Evolutionary conservation across 2,797 vertebrate species (phyloP).

Genomic region (Pterois miles): DNA sequence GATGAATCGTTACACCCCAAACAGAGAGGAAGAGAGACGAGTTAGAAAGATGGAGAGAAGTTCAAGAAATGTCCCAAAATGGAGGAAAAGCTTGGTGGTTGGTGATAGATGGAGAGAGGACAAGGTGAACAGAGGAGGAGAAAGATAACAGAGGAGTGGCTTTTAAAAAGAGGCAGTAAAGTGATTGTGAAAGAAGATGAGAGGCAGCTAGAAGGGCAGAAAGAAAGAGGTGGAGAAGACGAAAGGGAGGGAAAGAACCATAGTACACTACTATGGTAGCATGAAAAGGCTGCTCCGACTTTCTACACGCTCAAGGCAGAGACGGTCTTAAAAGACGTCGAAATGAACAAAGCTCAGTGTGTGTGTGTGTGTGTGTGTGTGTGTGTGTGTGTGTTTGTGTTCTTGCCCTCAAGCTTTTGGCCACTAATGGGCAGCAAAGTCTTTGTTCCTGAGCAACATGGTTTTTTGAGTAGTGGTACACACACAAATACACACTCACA

Average conservation of each 20-base stretch:
- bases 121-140: neutral
- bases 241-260: slow-evolving; percentile 13
- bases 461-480: slow-evolving; percentile 45
- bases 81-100: slow-evolving; percentile 9
- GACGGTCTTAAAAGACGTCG: slow-evolving; percentile 61
- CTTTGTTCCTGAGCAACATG: slow-evolving; percentile 70
- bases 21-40: neutral
- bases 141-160: neutral
- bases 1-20: too few species aligned
- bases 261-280: slow-evolving; percentile 13
- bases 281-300: slow-evolving; percentile 68
- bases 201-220: slow-evolving; percentile 26
- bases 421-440: slow-evolving; percentile 72
- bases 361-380: slow-evolving; percentile 21
- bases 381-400: slow-evolving; percentile 23
- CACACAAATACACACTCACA: slow-evolving; percentile 18
- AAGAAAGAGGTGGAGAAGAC: slow-evolving; percentile 15
- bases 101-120: neutral
- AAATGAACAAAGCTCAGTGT: slow-evolving; percentile 64
- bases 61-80: slow-evolving; percentile 21
- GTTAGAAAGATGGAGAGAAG: slow-evolving; percentile 20
- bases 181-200: slow-evolving; percentile 13
- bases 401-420: slow-evolving; percentile 66
- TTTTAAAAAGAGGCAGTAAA: slow-evolving; percentile 29
- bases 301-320: slow-evolving; percentile 46